phyloP scores from a whole-genome alignment of 2,113 vertebrate species.

The Odocoileus virginianus region DNA sequence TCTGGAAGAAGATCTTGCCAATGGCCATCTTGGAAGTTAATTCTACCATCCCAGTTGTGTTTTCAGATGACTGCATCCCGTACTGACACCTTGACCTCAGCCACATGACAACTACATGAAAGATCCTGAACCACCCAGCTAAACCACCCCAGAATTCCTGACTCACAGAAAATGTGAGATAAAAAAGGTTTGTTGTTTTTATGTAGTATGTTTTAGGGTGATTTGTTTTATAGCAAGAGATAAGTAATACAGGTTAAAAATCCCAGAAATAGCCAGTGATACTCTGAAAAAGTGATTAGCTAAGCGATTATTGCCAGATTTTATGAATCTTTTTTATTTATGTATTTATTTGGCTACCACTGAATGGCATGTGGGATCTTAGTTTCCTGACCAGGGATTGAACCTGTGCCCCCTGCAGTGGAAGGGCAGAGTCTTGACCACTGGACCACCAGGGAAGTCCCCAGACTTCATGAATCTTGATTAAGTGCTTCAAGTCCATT shows the following conservation, averaged over 20 bases:
- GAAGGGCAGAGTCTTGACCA: neutral
- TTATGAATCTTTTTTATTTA: neutral
- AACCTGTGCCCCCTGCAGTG: neutral
- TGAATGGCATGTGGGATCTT: neutral
- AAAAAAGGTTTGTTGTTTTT: neutral
- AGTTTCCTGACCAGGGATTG: neutral
- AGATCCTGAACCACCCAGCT: neutral
- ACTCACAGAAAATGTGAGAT: neutral
- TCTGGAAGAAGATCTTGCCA: neutral
- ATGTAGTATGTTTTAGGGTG: neutral
- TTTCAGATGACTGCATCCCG: neutral
- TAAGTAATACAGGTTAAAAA: conserved; percentile 19
- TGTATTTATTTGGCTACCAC: neutral
- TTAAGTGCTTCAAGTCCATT: neutral
- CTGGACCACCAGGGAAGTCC: neutral
- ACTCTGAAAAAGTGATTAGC: neutral
- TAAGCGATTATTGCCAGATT: neutral
- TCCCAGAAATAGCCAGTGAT: neutral
- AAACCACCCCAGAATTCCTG: neutral
- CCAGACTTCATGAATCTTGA: neutral
- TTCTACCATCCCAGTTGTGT: neutral
- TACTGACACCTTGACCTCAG: neutral
- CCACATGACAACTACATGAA: neutral
- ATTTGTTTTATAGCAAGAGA: conserved; percentile 22
- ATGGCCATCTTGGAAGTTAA: neutral